These are phyloP conservation scores for Melinopterus prodromus DNA, from an alignment of 2,888 invertebrate species.

Conservation along the genomic window DNA sequence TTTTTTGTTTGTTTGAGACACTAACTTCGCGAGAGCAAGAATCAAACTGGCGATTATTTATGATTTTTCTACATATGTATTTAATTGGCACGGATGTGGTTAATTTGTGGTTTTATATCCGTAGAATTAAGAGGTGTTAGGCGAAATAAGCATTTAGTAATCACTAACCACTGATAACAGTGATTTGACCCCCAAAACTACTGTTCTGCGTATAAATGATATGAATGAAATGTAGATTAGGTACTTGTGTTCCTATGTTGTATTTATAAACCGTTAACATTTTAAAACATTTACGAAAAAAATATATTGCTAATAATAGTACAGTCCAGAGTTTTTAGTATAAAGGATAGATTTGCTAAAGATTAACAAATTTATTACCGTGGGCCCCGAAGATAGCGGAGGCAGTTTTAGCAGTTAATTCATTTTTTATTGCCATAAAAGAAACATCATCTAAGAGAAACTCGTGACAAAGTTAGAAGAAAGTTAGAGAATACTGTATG, in stretches of 20 bases:
- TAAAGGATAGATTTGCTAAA: too few relatives aligned
- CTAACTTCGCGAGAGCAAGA: neutral
- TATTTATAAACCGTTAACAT: too few relatives aligned
- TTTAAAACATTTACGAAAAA: too few relatives aligned
- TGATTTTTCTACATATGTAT: conserved; percentile 8
- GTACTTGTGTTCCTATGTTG: neutral
- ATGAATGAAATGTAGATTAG: neutral
- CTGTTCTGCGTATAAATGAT: neutral
- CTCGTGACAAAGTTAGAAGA: too few relatives aligned
- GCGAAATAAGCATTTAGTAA: neutral
- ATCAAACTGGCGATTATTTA: conserved; percentile 18
- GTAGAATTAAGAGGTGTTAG: neutral
- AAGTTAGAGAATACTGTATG: too few relatives aligned
- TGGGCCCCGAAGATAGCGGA: too few relatives aligned
- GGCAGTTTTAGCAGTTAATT: too few relatives aligned
- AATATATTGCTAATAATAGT: too few relatives aligned
- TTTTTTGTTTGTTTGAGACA: neutral
- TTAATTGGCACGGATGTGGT: neutral
- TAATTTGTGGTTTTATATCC: neutral
- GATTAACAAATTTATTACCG: too few relatives aligned
- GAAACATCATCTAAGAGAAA: too few relatives aligned
- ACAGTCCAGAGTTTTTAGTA: too few relatives aligned
- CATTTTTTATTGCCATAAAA: too few relatives aligned
- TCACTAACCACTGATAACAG: neutral
- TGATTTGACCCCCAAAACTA: neutral